Conservation (phyloP, 2,113 vertebrate genomes). For the Brachyistius frenatus region DNA sequence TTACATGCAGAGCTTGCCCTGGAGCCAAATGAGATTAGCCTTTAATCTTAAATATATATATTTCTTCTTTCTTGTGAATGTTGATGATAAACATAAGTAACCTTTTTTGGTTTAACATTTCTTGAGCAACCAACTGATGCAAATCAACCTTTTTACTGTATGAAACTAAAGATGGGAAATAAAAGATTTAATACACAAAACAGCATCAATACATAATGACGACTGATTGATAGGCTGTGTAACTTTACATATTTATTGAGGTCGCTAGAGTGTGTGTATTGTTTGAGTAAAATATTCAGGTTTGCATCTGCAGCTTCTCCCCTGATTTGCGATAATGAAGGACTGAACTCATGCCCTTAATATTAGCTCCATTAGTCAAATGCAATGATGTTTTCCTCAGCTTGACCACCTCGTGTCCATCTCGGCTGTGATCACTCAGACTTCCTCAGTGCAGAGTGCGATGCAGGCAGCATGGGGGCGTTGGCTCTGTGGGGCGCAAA, state of each 20-base stretch:
- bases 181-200: neutral
- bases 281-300: slow-evolving; percentile 3
- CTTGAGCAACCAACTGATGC: too few relatives aligned
- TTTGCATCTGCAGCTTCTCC: neutral
- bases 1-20: slow-evolving; percentile 23
- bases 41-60: too few relatives aligned
- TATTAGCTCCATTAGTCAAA: slow-evolving; percentile 9
- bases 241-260: too few relatives aligned
- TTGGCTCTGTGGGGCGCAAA: slow-evolving; percentile 55
- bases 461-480: slow-evolving; percentile 66
- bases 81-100: too few relatives aligned
- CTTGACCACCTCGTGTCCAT: slow-evolving; percentile 60
- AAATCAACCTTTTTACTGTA: slow-evolving; percentile 2
- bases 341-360: neutral
- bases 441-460: slow-evolving; percentile 45
- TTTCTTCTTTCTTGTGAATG: too few relatives aligned
- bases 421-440: slow-evolving; percentile 37
- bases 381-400: slow-evolving; percentile 5
- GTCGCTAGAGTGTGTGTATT: too few relatives aligned
- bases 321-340: neutral
- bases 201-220: too few relatives aligned
- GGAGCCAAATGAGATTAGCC: neutral
- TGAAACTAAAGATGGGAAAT: neutral
- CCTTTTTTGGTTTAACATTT: too few relatives aligned
- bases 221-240: too few relatives aligned